Evolutionary conservation across 2,113 vertebrate species (phyloP).

Genomic region (Oxyruncus cristatus): DNA sequence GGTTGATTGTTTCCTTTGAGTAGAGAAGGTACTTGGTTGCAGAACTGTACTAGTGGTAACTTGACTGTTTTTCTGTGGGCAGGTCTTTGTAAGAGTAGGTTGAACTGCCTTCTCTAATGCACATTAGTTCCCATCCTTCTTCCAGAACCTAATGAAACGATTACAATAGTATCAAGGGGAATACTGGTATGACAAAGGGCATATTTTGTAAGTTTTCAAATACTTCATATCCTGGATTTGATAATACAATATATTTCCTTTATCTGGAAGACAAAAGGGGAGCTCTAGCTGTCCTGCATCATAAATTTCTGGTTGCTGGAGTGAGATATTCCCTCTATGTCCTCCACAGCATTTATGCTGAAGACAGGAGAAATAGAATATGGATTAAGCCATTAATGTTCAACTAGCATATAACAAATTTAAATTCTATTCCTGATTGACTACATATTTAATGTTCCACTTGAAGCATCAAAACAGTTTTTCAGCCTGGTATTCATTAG

Average conservation of each 20-base stretch:
- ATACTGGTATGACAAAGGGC: neutral
- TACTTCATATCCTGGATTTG: neutral
- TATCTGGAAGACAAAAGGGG: neutral
- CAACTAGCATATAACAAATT: neutral
- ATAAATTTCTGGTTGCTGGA: neutral
- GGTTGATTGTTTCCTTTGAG: fast-evolving
- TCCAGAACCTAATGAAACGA: neutral
- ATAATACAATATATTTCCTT: neutral
- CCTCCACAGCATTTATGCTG: neutral
- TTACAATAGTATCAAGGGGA: neutral
- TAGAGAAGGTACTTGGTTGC: neutral
- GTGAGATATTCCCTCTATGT: neutral
- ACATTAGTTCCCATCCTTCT: neutral
- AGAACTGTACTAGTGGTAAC: neutral
- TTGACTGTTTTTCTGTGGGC: neutral
- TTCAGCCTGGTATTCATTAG: neutral
- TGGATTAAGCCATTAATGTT: neutral
- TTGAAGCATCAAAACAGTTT: neutral
- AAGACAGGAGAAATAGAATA: neutral
- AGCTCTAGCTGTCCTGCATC: neutral
- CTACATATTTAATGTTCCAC: neutral
- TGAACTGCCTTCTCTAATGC: neutral
- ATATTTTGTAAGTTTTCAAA: neutral
- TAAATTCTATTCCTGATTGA: neutral
- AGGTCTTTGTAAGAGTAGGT: neutral